Conservation (phyloP, 2,888 invertebrate genomes). For the Heliconius ethilla region DNA sequence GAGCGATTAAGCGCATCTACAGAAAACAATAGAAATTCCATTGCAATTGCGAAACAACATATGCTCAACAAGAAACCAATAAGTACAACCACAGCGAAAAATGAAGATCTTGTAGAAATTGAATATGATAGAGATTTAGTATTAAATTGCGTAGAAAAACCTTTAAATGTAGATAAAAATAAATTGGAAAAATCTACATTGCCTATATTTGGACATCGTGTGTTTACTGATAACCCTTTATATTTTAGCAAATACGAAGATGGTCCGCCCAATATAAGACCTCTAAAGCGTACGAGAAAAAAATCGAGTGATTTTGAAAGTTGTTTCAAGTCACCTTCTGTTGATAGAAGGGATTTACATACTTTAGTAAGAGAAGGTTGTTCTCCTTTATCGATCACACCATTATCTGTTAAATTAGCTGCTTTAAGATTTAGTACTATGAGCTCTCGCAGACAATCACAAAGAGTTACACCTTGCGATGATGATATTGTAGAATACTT, state of each 20-base stretch:
- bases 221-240: slow-evolving; percentile 76
- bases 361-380: slow-evolving; percentile 72
- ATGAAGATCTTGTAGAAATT: slow-evolving; percentile 80
- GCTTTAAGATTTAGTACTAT: slow-evolving; percentile 81
- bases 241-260: slow-evolving; percentile 75
- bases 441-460: slow-evolving; percentile 69
- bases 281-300: slow-evolving; percentile 73
- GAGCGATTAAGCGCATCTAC: no score
- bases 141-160: slow-evolving; percentile 72
- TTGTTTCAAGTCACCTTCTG: slow-evolving; percentile 73
- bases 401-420: slow-evolving; percentile 82
- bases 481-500: slow-evolving; percentile 78
- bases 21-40: slow-evolving; percentile 61
- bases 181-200: slow-evolving; percentile 70
- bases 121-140: slow-evolving; percentile 79
- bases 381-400: slow-evolving; percentile 80
- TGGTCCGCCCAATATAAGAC: slow-evolving; percentile 63
- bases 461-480: slow-evolving; percentile 56
- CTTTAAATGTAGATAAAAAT: slow-evolving; percentile 54
- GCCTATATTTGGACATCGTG: slow-evolving; percentile 76
- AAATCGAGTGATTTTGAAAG: slow-evolving; percentile 76
- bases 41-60: slow-evolving; percentile 53
- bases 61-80: slow-evolving; percentile 54
- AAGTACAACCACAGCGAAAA: slow-evolving; percentile 72
- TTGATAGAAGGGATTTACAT: slow-evolving; percentile 73